A percentile compares a stretch with the other conserved stretches of the same genome.
These are phyloP conservation scores for Acholoe squamosa DNA, from an alignment of 2,888 invertebrate species.

Conservation along the genomic window DNA sequence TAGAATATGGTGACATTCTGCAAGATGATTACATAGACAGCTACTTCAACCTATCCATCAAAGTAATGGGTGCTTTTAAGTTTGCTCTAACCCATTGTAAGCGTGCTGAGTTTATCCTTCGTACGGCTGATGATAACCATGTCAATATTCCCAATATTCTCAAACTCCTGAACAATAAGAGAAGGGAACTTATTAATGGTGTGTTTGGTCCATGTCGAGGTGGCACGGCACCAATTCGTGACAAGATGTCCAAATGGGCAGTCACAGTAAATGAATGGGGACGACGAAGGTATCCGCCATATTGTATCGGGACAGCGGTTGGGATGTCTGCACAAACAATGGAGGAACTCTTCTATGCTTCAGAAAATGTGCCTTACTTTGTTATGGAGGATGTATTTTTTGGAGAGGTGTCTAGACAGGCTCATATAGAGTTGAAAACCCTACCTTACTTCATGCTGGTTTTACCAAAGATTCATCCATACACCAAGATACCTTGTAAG, in stretches of 20 bases:
- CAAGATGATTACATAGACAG: not conserved
- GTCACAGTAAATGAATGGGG: not conserved
- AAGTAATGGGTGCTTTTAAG: not conserved
- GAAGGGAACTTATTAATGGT: not conserved
- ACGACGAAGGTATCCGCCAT: not conserved
- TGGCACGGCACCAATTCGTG: not conserved
- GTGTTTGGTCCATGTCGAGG: not conserved
- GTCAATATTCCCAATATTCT: not conserved
- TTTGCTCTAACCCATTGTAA: not conserved
- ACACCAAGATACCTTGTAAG: not conserved
- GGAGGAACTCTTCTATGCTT: not conserved
- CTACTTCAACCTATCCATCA: slow-evolving; percentile 18
- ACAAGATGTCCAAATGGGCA: not conserved
- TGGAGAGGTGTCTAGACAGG: not conserved
- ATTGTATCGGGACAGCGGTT: not conserved
- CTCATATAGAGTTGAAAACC: not conserved
- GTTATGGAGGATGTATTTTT: slow-evolving; percentile 42
- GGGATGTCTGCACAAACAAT: not conserved
- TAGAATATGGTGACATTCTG: not conserved
- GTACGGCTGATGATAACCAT: slow-evolving; percentile 17
- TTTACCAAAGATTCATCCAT: not conserved
- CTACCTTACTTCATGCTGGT: not conserved
- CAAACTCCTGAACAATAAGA: not conserved
- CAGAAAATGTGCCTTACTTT: slow-evolving; percentile 33
- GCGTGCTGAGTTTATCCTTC: not conserved